Base-by-base conservation (phyloP, 2,113 vertebrate genomes). In the Callocephalon fimbriatum region DNA sequence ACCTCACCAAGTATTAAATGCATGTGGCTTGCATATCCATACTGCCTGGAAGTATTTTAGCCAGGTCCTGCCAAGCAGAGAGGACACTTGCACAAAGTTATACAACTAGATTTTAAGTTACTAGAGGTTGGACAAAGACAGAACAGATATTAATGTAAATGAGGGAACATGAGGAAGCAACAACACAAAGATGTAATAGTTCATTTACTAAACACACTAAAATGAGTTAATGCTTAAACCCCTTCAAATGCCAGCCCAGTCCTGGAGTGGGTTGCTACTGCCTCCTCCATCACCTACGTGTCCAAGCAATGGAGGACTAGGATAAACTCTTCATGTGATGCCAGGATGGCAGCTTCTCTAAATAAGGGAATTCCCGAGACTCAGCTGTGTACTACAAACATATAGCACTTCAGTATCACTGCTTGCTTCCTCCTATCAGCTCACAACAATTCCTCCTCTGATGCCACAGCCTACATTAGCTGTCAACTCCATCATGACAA, bases 271-370 rank as follows among this genome's bases (percentile, higher is more conserved):
- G 32, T 54, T 83, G 63, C 44, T 82, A 9, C 66, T 75, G 29
- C 53, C 38, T 29, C 7, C n/a, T 58, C 45, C 4, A 7, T 38
- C 47, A 85, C 74, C 58, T 58, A 4, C 0, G 0, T 16, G 29
- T 21, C 44, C 66, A 37, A 65, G 51, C 51, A 94, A 16, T 3
- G 3, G 17, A 75, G 35, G 5, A 40, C 38, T 37, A 29, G n/a
- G 19, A 89, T 44, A 59, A 81, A 75, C 27, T 66, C 32, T 50
- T 66, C 21, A 38, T 8, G 13, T 8, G 68, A 50, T 6, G 16
- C 16, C 44, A 88, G 25, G 35, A 77, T 23, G 26, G 27, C 56
- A 6, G 7, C 38, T 45, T 54, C 68, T 66, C 29, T 68, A 89
- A 42, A 54, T 27, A 61, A 9, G 67, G 40, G 40, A 76, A 76